Conservation (phyloP, 2,888 invertebrate species). For the Phalera bucephala region DNA sequence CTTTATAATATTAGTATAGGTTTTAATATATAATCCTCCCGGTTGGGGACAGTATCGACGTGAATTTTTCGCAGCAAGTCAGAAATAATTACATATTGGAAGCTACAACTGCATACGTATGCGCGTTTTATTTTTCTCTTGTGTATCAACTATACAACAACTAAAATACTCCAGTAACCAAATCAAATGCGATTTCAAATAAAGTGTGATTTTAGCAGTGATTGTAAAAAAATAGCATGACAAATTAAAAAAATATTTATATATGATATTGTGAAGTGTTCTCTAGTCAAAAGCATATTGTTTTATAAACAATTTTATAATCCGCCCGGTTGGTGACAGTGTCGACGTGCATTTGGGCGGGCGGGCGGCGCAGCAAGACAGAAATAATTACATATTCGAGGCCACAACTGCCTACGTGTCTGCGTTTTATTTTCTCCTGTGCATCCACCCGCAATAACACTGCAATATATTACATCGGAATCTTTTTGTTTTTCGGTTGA, state of each 20-base stretch:
- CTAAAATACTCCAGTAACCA: no score
- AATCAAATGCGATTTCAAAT: no score
- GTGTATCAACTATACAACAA: conserved; percentile 23
- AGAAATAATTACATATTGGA: no score
- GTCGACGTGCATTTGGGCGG: conserved; percentile 1
- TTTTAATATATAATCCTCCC: no score
- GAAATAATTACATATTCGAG: conserved; percentile 2
- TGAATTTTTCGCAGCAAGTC: no score
- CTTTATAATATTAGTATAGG: no score
- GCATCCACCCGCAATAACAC: conserved; percentile 19
- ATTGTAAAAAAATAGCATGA: no score
- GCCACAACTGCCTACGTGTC: conserved; percentile 2
- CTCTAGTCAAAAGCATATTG: neutral
- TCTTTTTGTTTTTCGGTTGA: conserved; percentile 33
- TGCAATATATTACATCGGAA: conserved; percentile 34
- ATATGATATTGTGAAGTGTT: no score
- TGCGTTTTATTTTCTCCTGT: conserved; percentile 31
- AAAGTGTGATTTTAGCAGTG: no score
- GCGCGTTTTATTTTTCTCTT: conserved; percentile 32
- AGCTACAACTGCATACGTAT: no score
- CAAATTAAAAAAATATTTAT: no score
- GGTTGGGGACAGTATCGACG: no score
- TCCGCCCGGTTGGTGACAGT: neutral
- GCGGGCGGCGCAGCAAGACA: conserved; percentile 1
- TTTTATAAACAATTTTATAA: neutral